Evolutionary conservation across 2,113 vertebrate genomes (phyloP).

Genomic region (Arothron firmamentum): DNA sequence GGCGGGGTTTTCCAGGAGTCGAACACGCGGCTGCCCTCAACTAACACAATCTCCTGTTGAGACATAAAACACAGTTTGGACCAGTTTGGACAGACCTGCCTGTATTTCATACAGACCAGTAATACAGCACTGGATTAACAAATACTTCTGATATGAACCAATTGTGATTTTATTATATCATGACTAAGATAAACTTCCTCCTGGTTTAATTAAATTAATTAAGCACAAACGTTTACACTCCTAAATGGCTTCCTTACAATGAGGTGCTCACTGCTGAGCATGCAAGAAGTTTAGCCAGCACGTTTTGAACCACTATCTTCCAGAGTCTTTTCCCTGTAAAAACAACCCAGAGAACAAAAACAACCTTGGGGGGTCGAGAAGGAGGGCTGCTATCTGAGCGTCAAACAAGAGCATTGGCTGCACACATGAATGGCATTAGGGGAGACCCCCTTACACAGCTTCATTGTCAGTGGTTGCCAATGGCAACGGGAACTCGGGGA

Average conservation of each 20-base stretch:
- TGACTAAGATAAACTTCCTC: background rate
- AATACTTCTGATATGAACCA: too few relatives aligned
- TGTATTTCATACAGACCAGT: too few relatives aligned
- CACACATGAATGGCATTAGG: conserved; percentile 62
- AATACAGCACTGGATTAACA: too few relatives aligned
- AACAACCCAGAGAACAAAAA: conserved; percentile 58
- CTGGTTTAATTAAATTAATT: background rate
- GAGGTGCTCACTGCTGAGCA: background rate
- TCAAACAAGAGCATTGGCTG: conserved; percentile 35
- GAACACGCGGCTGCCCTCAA: conserved; percentile 85
- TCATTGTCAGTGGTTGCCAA: conserved; percentile 60
- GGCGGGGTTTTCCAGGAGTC: conserved; percentile 87
- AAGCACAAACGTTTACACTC: background rate
- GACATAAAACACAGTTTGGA: conserved; percentile 8
- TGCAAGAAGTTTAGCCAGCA: background rate
- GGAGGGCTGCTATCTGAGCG: conserved; percentile 21
- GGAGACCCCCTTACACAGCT: conserved; percentile 51
- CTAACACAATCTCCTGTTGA: conserved; percentile 83
- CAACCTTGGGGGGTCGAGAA: conserved; percentile 28
- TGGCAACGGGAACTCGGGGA: conserved; percentile 45
- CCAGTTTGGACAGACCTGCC: too few relatives aligned
- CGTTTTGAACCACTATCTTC: conserved; percentile 11
- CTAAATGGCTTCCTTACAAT: background rate
- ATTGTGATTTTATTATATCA: background rate
- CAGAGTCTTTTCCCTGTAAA: conserved; percentile 15